Conservation (phyloP, 2,888 invertebrate species). For the Leptopilina myrica region DNA sequence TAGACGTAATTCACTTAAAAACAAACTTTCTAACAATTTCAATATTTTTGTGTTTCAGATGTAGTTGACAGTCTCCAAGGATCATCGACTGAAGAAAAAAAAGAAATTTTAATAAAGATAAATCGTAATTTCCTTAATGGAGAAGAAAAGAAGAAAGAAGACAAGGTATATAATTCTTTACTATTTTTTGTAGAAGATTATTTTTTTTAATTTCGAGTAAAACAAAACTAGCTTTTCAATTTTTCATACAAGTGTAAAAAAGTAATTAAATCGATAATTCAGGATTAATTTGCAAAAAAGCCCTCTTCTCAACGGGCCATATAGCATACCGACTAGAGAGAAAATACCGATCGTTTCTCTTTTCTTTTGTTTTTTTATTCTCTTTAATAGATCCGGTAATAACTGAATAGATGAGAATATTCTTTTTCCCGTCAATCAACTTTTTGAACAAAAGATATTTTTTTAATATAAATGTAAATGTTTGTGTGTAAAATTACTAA, state of each 20-base stretch:
- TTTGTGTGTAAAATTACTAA: constrained; percentile 52
- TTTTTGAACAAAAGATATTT: constrained; percentile 16
- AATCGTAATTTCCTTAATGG: too few species aligned
- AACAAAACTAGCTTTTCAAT: too few species aligned
- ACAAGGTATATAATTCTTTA: too few species aligned
- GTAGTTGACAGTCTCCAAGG: too few species aligned
- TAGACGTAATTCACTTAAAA: too few species aligned
- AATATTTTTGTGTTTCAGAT: too few species aligned
- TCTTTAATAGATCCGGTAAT: neutral
- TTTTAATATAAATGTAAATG: constrained; percentile 47
- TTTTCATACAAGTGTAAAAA: constrained; percentile 16
- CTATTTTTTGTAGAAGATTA: too few species aligned
- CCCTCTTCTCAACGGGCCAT: constrained; percentile 75
- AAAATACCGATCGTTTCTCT: constrained; percentile 53
- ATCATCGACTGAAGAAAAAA: too few species aligned
- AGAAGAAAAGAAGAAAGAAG: too few species aligned
- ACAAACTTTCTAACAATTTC: too few species aligned
- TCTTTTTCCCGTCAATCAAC: constrained; percentile 50
- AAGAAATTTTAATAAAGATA: too few species aligned
- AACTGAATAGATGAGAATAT: neutral
- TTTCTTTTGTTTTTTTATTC: constrained; percentile 48
- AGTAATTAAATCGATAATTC: constrained; percentile 23
- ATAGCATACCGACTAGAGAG: constrained; percentile 72
- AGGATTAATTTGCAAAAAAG: constrained; percentile 69
- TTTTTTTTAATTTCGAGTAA: too few species aligned